These are phyloP conservation scores for Ormyrus labotus DNA, from an alignment of 2,888 invertebrate species.

Conservation along the genomic window DNA sequence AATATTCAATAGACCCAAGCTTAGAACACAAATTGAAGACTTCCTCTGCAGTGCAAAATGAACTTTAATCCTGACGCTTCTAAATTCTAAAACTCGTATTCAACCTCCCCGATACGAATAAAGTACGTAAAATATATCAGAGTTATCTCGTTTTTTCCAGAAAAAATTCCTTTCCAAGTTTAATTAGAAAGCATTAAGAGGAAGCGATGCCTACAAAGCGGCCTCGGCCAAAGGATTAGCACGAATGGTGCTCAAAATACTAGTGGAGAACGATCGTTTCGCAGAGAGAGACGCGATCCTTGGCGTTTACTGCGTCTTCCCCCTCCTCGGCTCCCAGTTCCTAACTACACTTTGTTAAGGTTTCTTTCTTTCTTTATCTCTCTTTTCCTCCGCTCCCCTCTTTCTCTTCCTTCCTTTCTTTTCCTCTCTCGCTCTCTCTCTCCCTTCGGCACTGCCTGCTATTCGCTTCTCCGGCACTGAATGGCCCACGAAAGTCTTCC, in stretches of 20 bases:
- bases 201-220: neutral
- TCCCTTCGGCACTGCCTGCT: conserved; percentile 12
- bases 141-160: no score
- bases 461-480: conserved; percentile 36
- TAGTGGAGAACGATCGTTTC: conserved; percentile 25
- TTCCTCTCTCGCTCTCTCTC: conserved; percentile 2
- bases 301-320: conserved; percentile 36
- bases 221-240: neutral
- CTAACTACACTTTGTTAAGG: conserved; percentile 54
- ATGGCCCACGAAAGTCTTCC: conserved; percentile 49
- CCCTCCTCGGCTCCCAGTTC: neutral
- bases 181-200: no score
- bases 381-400: conserved; percentile 1
- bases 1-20: no score
- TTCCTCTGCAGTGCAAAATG: no score
- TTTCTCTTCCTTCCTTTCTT: neutral
- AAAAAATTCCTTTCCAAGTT: no score
- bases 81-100: no score
- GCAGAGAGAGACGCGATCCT: conserved; percentile 29
- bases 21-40: no score
- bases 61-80: no score
- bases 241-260: neutral
- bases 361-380: conserved; percentile 46
- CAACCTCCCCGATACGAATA: no score
- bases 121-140: no score